phyloP scores from a whole-genome alignment of 2,797 vertebrate species.

The Triplophysa bombifrons region DNA sequence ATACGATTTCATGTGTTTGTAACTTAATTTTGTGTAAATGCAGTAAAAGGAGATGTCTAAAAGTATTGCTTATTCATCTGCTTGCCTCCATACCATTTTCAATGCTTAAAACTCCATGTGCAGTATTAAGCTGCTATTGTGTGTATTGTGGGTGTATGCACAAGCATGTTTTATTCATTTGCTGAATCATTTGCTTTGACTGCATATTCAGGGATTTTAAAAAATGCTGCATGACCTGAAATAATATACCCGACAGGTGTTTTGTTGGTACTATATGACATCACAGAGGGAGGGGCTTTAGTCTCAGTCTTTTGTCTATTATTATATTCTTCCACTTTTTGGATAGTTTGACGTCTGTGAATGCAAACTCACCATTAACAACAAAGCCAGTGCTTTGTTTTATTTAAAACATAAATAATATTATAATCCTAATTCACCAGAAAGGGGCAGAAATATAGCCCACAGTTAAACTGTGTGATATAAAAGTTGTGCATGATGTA shows the following conservation, averaged over 20 bases:
- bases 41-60: neutral
- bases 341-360: neutral
- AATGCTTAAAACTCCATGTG: neutral
- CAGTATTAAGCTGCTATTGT: neutral
- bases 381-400: neutral
- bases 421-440: too few species aligned
- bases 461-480: too few species aligned
- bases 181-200: neutral
- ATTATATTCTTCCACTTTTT: neutral
- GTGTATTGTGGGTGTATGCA: neutral
- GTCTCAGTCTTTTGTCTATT: neutral
- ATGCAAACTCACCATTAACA: neutral
- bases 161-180: neutral
- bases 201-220: neutral
- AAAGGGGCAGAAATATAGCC: too few species aligned
- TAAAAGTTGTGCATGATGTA: too few species aligned
- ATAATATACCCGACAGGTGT: neutral
- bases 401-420: neutral
- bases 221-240: slow-evolving; percentile 7
- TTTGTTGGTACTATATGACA: neutral
- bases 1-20: too few species aligned
- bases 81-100: neutral
- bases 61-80: neutral
- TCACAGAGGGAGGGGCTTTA: neutral
- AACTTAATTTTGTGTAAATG: too few species aligned